A percentile compares a stretch with the other conserved stretches of the same genome.
phyloP scores from a whole-genome alignment of 2,797 vertebrate genomes.

The Clarias laeviceps region DNA sequence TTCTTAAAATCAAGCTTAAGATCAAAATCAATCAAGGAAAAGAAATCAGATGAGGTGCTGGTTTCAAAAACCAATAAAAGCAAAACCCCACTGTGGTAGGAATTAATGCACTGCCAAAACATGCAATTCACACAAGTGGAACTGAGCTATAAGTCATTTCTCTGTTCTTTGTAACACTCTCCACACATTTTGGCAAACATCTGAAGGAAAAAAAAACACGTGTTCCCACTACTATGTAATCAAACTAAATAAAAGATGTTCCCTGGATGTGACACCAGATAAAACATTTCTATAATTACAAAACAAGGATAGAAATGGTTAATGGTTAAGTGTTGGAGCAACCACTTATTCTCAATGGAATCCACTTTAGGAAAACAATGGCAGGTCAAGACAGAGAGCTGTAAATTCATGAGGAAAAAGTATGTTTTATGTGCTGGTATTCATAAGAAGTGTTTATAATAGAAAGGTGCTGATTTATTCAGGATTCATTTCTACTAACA shows the following conservation, averaged over 20 bases:
- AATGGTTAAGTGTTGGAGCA: constrained; percentile 76
- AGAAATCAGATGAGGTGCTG: not conserved
- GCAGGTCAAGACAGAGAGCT: constrained; percentile 66
- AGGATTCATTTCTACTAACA: constrained; percentile 44
- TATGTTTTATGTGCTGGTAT: constrained; percentile 54
- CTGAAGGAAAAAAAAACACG: constrained; percentile 63
- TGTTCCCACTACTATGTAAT: constrained; percentile 82
- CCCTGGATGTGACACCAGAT: constrained; percentile 78
- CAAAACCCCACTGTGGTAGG: constrained; percentile 31
- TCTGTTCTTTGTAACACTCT: constrained; percentile 44
- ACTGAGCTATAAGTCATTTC: constrained; percentile 41
- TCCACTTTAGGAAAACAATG: constrained; percentile 70
- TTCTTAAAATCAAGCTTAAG: not conserved
- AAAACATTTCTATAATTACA: constrained; percentile 81
- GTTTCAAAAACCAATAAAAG: constrained; percentile 30
- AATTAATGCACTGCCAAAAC: constrained; percentile 45
- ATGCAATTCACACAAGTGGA: constrained; percentile 33
- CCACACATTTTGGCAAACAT: constrained; percentile 55
- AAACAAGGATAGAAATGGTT: constrained; percentile 78
- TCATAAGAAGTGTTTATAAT: constrained; percentile 59
- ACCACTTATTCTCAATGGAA: constrained; percentile 71
- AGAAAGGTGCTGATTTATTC: constrained; percentile 63
- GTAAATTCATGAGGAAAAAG: constrained; percentile 65
- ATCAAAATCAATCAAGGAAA: constrained; percentile 39
- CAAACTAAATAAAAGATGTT: constrained; percentile 82